Evolutionary conservation across 2,113 vertebrate genomes (phyloP).

Genomic region (Mungos mungo): DNA sequence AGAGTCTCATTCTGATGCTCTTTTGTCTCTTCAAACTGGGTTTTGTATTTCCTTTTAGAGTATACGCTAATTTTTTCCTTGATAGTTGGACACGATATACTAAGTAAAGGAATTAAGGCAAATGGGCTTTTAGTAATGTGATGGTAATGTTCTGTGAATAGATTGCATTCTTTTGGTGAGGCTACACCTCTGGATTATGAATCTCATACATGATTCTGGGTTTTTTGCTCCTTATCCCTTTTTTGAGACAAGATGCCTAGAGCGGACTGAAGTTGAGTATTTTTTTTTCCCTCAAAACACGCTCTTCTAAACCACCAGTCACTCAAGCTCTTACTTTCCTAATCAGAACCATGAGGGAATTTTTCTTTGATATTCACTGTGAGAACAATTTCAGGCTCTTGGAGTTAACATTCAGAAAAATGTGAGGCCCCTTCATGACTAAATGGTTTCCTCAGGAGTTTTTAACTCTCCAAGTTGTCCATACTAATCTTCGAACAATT

Average conservation of each 20-base stretch:
- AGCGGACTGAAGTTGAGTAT: neutral
- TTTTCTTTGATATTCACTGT: neutral
- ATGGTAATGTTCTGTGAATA: neutral
- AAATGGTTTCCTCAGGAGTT: neutral
- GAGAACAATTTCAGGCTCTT: neutral
- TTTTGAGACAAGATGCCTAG: neutral
- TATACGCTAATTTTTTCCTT: neutral
- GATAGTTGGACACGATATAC: neutral
- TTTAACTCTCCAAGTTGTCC: neutral
- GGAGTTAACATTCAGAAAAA: neutral
- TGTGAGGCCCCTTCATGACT: neutral
- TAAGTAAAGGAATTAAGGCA: neutral
- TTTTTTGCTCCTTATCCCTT: neutral
- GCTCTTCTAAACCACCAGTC: neutral
- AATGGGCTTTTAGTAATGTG: neutral
- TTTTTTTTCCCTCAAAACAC: neutral
- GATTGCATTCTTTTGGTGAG: neutral
- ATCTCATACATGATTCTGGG: too few relatives aligned
- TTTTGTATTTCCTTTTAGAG: neutral
- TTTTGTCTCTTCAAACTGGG: neutral
- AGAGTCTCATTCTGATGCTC: neutral
- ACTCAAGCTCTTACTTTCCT: neutral
- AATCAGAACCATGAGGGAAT: neutral
- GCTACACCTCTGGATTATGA: neutral
- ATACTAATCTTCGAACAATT: neutral